A percentile compares a stretch with the other conserved stretches of the same genome.
Evolutionary conservation across 2,888 invertebrate species (phyloP).

Genomic region (Mimachlamys varia): DNA sequence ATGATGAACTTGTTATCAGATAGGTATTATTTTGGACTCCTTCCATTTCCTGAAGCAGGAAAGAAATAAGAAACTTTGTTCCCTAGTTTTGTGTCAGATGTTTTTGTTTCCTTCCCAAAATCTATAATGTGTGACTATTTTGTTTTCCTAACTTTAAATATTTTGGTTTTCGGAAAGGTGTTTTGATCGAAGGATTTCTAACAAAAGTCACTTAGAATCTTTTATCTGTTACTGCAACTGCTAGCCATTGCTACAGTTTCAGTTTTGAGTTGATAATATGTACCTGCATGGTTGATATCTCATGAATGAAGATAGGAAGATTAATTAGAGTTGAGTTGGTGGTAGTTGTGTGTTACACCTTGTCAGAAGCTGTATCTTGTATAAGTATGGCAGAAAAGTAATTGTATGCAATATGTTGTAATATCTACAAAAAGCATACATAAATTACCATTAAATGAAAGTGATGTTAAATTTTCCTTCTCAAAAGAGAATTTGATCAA

Average conservation of each 20-base stretch:
- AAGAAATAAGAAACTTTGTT: background rate
- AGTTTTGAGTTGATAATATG: no score
- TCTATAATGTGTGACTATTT: background rate
- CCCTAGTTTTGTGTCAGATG: background rate
- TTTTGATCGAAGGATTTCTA: background rate
- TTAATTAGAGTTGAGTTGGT: no score
- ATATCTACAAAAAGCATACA: no score
- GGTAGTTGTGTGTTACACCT: no score
- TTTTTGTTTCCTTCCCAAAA: background rate
- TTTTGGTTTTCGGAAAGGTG: background rate
- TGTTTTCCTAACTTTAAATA: background rate
- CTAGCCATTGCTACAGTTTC: background rate
- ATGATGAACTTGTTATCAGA: constrained; percentile 23
- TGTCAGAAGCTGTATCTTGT: no score
- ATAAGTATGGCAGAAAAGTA: no score
- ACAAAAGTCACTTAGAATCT: background rate
- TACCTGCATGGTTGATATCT: no score
- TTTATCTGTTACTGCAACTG: background rate
- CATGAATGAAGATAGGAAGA: no score
- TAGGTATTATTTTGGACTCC: background rate
- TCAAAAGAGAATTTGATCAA: no score
- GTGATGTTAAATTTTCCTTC: no score
- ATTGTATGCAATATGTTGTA: no score
- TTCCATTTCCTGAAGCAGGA: constrained; percentile 1
- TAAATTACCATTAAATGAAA: no score